A percentile compares a stretch with the other conserved stretches of the same genome.
Conservation (phyloP, 2,888 invertebrate genomes). For the Nasonovia ribisnigri region DNA sequence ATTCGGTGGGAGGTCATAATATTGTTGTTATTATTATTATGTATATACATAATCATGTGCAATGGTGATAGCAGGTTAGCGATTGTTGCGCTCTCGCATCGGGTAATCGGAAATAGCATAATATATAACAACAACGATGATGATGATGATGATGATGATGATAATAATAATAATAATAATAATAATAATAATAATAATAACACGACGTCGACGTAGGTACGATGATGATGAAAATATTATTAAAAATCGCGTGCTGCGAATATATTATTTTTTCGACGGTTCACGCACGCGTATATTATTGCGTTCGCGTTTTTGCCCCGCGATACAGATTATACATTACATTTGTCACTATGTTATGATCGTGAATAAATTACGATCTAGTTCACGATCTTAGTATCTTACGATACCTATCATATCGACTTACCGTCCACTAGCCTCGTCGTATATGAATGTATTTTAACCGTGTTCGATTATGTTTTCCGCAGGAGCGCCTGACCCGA, state of each 20-base stretch:
- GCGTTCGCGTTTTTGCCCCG: neutral
- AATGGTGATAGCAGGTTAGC: neutral
- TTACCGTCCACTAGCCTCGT: neutral
- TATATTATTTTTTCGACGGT: neutral
- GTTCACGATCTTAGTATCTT: neutral
- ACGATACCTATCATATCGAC: neutral
- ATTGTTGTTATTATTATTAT: neutral
- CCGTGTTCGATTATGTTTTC: conserved; percentile 57
- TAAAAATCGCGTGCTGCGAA: conserved; percentile 14
- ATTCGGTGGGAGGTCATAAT: neutral
- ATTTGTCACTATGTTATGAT: neutral
- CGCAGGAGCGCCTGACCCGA: conserved; percentile 88
- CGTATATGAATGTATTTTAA: neutral
- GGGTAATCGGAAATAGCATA: neutral
- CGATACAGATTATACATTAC: neutral
- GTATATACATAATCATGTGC: neutral
- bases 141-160: neutral
- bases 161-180: neutral
- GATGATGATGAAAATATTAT: neutral
- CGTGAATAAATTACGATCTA: neutral
- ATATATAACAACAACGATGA: neutral
- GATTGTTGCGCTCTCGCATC: neutral
- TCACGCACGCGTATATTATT: neutral
- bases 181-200: conserved; percentile 10
- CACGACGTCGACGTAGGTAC: neutral